Percentiles rank a stretch among this genome's conserved stretches.
phyloP scores from a whole-genome alignment of 2,797 vertebrate species.

The Morelia viridis region DNA sequence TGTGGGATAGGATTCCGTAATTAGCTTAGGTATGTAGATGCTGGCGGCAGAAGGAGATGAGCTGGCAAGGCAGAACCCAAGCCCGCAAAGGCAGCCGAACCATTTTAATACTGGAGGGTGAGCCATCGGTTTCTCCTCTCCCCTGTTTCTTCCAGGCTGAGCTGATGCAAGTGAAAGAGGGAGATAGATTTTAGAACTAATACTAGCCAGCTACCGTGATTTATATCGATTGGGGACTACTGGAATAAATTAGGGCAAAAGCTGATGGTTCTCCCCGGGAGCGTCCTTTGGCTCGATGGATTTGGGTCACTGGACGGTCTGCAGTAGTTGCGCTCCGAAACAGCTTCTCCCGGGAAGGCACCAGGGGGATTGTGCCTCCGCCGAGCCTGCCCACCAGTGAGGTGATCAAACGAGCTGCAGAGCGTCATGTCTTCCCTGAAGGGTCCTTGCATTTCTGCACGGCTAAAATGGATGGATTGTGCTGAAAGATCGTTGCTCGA shows the following conservation, averaged over 20 bases:
- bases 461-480: fast-evolving
- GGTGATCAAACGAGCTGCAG: fast-evolving
- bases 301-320: slow-evolving; percentile 51
- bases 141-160: neutral
- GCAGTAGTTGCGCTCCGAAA: slow-evolving; percentile 8
- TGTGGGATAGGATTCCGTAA: too few species aligned
- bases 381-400: fast-evolving
- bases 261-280: slow-evolving; percentile 58
- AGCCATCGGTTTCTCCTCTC: neutral
- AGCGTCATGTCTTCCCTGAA: fast-evolving
- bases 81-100: neutral
- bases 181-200: neutral
- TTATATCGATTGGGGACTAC: slow-evolving; percentile 58
- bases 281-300: slow-evolving; percentile 45
- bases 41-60: neutral
- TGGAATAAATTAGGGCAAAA: slow-evolving; percentile 59
- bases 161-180: neutral
- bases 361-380: neutral
- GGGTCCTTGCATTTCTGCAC: fast-evolving
- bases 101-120: neutral
- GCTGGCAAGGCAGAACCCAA: too few species aligned
- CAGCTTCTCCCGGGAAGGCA: neutral
- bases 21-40: neutral
- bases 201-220: slow-evolving; percentile 43
- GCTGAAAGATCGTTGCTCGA: fast-evolving